Percentiles rank a stretch among this genome's conserved stretches.
phyloP scores from a whole-genome alignment of 1,140 invertebrate species.

The Lanistes nyassanus region DNA sequence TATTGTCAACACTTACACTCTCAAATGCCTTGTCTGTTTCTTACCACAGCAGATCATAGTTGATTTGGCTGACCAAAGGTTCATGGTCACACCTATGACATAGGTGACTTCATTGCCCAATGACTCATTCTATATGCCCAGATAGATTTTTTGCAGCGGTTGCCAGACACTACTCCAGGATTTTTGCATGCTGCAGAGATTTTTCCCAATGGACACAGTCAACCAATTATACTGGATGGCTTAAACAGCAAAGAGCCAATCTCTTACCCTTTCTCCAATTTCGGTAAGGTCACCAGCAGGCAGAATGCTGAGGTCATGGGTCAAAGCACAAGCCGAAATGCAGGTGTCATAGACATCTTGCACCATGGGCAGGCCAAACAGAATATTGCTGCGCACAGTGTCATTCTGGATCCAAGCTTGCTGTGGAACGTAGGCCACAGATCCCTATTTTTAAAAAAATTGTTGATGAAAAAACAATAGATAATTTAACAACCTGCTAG shows the following conservation, averaged over 20 bases:
- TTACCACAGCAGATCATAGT: background rate
- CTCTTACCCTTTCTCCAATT: slow-evolving; percentile 61
- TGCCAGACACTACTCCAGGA: background rate
- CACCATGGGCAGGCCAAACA: slow-evolving; percentile 71
- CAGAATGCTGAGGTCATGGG: slow-evolving; percentile 77
- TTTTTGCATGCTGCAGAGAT: background rate
- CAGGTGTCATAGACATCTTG: slow-evolving; percentile 60
- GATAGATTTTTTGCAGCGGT: background rate
- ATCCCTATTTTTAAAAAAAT: slow-evolving; percentile 41
- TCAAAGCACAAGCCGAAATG: slow-evolving; percentile 71
- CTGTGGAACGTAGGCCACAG: slow-evolving; percentile 80
- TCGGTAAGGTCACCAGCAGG: slow-evolving; percentile 76
- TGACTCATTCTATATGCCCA: background rate
- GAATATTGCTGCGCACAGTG: slow-evolving; percentile 76
- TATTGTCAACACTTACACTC: background rate
- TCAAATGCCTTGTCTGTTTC: background rate
- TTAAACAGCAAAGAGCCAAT: background rate
- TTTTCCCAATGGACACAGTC: background rate
- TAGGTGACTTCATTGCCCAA: no score
- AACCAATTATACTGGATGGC: background rate
- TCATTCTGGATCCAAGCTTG: slow-evolving; percentile 77
- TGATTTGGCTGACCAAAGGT: background rate
- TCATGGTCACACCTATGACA: background rate
- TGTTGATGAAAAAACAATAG: background rate
- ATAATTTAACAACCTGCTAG: no score